phyloP scores from a whole-genome alignment of 2,797 vertebrate genomes.

The Lutjanus argentimaculatus region DNA sequence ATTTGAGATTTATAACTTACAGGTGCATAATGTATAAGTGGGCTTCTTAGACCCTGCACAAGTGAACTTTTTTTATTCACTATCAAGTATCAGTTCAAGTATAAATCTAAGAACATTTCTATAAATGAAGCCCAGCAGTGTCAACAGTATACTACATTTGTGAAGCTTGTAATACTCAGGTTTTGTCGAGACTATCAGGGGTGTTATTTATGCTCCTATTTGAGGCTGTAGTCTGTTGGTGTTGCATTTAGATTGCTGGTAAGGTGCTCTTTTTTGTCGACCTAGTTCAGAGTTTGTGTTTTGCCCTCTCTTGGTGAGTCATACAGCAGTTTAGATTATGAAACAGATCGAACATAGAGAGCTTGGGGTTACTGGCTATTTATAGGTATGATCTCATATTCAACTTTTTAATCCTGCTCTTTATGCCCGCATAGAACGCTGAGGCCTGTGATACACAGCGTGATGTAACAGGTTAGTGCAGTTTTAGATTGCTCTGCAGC shows the following conservation, averaged over 20 bases:
- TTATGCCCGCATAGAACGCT: constrained; percentile 60
- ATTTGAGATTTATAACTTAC: too few species aligned
- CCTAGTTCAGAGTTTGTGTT: constrained; percentile 38
- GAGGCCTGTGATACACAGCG: constrained; percentile 42
- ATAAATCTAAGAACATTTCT: too few species aligned
- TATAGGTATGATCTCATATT: constrained; percentile 78
- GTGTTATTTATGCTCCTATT: background rate
- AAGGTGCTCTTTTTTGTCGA: constrained; percentile 26
- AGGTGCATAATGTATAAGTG: too few species aligned
- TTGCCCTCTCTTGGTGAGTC: constrained; percentile 64
- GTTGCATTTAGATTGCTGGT: background rate
- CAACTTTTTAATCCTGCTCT: constrained; percentile 81
- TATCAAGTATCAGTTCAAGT: too few species aligned
- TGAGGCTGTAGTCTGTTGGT: background rate
- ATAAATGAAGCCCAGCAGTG: background rate
- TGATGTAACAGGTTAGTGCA: constrained; percentile 76
- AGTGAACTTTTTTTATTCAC: too few species aligned
- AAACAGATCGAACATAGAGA: constrained; percentile 76
- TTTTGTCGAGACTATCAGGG: background rate
- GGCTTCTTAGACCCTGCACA: too few species aligned
- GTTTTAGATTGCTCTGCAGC: constrained; percentile 47
- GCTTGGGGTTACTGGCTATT: constrained; percentile 72
- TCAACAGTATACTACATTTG: background rate
- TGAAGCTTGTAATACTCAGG: background rate
- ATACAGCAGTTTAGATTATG: constrained; percentile 73